Conservation (phyloP, 2,888 invertebrate genomes). For the Acanthoscelides obtectus region DNA sequence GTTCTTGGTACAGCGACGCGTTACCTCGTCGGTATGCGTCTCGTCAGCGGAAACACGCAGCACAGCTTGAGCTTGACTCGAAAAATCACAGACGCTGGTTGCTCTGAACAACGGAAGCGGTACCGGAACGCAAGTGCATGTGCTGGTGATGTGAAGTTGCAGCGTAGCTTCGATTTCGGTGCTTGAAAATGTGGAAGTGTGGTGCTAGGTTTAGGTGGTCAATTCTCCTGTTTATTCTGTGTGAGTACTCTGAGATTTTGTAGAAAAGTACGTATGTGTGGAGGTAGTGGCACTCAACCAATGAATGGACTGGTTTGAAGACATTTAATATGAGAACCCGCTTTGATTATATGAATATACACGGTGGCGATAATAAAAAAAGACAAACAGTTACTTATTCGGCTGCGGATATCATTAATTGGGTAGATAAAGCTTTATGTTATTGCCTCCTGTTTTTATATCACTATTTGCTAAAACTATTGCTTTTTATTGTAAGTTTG, state of each 20-base stretch:
- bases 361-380: too few species aligned
- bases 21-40: background rate
- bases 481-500: too few species aligned
- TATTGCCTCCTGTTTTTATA: too few species aligned
- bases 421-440: too few species aligned
- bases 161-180: background rate
- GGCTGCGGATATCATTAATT: too few species aligned
- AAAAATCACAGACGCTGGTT: background rate
- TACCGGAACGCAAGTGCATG: background rate
- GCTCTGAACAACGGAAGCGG: background rate
- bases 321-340: too few species aligned
- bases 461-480: too few species aligned
- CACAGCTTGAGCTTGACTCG: background rate
- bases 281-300: too few species aligned
- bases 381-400: too few species aligned
- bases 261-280: too few species aligned
- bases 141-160: background rate
- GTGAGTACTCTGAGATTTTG: background rate
- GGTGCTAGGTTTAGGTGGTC: background rate
- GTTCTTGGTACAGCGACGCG: background rate
- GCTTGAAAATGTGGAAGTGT: background rate
- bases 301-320: too few species aligned
- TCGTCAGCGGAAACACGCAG: background rate
- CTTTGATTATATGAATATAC: too few species aligned
- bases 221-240: background rate